Percentiles rank a stretch among this genome's conserved stretches.
These are phyloP conservation scores for Apamea monoglypha DNA, from an alignment of 2,888 invertebrate genomes.

Conservation along the genomic window DNA sequence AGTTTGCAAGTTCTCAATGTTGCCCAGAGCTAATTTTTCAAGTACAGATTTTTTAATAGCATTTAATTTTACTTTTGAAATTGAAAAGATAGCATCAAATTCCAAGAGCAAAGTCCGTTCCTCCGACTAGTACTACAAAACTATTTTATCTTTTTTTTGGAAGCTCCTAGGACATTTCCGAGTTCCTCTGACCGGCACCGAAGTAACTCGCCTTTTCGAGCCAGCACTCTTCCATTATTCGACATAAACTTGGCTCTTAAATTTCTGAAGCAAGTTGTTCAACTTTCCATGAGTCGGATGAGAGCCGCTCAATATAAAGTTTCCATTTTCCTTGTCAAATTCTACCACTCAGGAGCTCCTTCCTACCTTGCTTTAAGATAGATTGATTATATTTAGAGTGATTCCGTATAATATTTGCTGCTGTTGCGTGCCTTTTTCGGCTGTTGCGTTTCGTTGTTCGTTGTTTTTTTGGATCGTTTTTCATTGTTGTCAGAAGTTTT, in stretches of 20 bases:
- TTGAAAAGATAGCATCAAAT: conserved; percentile 3
- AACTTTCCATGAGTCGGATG: conserved; percentile 69
- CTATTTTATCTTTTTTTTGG: neutral
- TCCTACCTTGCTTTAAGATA: conserved; percentile 52
- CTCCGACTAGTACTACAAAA: neutral
- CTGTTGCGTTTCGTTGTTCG: neutral
- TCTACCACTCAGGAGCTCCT: conserved; percentile 58
- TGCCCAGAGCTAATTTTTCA: neutral
- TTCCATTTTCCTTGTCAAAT: conserved; percentile 73
- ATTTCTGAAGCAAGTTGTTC: conserved; percentile 67
- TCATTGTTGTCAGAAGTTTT: conserved; percentile 37
- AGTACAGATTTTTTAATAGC: neutral
- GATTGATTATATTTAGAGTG: conserved; percentile 56
- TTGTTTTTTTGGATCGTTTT: conserved; percentile 32
- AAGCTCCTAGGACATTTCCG: neutral
- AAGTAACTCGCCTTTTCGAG: conserved; percentile 34
- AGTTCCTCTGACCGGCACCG: conserved; percentile 1
- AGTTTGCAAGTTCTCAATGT: no score
- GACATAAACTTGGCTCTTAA: conserved; percentile 78
- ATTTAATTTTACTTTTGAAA: neutral
- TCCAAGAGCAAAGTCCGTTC: neutral
- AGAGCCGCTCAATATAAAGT: conserved; percentile 75
- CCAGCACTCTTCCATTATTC: conserved; percentile 49
- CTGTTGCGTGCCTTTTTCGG: conserved; percentile 19
- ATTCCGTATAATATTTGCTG: conserved; percentile 16